Percentiles rank a stretch among this genome's conserved stretches.
phyloP scores from a whole-genome alignment of 2,888 invertebrate species.

The Dastarcus helophoroides region DNA sequence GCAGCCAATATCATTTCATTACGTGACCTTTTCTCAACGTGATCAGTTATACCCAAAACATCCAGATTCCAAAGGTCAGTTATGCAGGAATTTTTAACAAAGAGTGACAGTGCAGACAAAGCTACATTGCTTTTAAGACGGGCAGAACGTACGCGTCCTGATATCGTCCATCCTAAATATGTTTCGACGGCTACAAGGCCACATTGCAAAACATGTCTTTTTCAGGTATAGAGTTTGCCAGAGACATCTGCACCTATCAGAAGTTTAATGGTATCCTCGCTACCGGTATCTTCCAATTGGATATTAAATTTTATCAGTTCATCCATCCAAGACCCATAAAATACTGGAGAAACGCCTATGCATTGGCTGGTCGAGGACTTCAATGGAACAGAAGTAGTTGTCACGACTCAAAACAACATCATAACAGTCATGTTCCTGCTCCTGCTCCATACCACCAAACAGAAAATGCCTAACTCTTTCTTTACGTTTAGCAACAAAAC shows the following conservation, averaged over 20 bases:
- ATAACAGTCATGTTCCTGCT: slow-evolving; percentile 3
- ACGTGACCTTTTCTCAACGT: slow-evolving; percentile 16
- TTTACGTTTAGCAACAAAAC: too few species aligned
- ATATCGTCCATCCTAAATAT: slow-evolving; percentile 21
- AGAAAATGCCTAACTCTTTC: slow-evolving; percentile 4
- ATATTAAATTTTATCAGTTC: slow-evolving; percentile 2
- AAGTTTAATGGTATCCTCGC: slow-evolving; percentile 1
- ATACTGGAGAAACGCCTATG: slow-evolving; percentile 1
- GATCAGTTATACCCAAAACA: slow-evolving; percentile 23
- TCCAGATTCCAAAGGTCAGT: slow-evolving; percentile 26
- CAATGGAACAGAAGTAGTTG: neutral
- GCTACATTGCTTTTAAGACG: too few species aligned
- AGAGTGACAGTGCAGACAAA: slow-evolving; percentile 8
- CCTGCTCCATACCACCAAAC: slow-evolving; percentile 5
- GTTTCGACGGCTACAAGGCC: slow-evolving; percentile 21
- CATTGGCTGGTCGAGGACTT: slow-evolving; percentile 7
- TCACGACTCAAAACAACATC: neutral
- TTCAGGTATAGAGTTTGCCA: slow-evolving; percentile 6
- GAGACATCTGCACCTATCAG: slow-evolving; percentile 8
- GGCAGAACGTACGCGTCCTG: too few species aligned
- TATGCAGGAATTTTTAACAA: slow-evolving; percentile 15
- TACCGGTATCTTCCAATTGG: neutral
- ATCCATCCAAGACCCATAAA: slow-evolving; percentile 5
- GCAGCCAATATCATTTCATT: slow-evolving; percentile 15
- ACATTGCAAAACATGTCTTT: slow-evolving; percentile 13